Evolutionary conservation across 2,888 invertebrate genomes (phyloP), one percentile per base, ranked within the genome.

Genomic region (Drosophila nigricruria): DNA sequence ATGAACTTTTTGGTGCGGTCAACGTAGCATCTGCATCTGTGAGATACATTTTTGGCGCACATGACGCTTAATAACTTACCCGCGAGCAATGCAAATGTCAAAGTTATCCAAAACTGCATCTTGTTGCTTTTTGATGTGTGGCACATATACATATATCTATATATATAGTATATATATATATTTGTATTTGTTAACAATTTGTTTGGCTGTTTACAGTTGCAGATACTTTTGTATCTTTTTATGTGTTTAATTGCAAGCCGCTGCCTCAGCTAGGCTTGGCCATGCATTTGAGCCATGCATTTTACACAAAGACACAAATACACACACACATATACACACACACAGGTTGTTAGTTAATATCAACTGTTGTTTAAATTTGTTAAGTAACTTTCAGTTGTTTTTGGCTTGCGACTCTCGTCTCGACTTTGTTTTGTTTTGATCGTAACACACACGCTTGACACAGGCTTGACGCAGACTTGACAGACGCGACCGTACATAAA

Each of bases 21-120:
- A 53, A n/a, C 47, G 64, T 45, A 53, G 61, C 65, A 69, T 38
- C 25, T 36, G 81, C 63, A 81, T 67, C 82, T 81, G 62, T 81
- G 79, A 79, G 82, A 73, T 81, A 73, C 63, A 68, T 66, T 67
- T 69, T 70, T 65, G 73, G 66, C 68, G 70, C 77, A 86, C 70
- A 70, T 74, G 70, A 36, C 53, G 63, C 59, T 61, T 71, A 73
- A 87, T 84, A 90, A 90, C 86, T 86, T 83, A 86, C 86, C 86
- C 75, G 67, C 69, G 65, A 90, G 87, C 89, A 74, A 72, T 69
- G 87, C 79, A 90, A 87, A 87, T 87, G 87, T 87, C 87, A 87
- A 78, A 88, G 90, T 71, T 87, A 87, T 87, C 87, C 87, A 90
- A 88, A 87, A 78, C 79, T 86, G 82, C 82, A 83, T 83, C 77